Base-by-base conservation (phyloP, 2,113 vertebrate genomes). In the Laticauda laticaudata region DNA sequence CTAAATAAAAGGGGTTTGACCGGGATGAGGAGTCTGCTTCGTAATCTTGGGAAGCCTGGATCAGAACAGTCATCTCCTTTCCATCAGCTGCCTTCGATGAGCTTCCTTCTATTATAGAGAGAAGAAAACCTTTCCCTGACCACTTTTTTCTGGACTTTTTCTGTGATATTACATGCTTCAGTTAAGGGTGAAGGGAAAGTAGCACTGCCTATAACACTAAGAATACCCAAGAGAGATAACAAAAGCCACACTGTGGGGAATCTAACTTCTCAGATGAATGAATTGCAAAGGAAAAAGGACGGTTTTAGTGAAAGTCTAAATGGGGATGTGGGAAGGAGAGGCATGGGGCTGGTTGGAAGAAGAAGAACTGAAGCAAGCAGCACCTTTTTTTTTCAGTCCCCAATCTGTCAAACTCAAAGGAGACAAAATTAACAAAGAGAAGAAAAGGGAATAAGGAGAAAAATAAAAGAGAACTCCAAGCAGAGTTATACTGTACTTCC, bases 331-430 rank as follows among this genome's bases (percentile, higher is more conserved):
- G 29, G 12, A n/a, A n/a, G 61, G 61, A n/a, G 29, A 64, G 29
- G 3, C 1, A 53, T 10, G 4, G 61, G 10, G 29, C 14, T 15
- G 64, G 5, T 34, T 75, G 69, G n/a, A 7, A 75, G 29, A 75
- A 75, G 14, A 15, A 75, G 34, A 81, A 39, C 5, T 9, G 34
- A 39, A 18, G 69, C 34, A 39, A 39, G 18, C 6, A 39, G 6
- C 18, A 8, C 34, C 3, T 0, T 18, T 39, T 8, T 12, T 7
- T 2, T 1, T 3, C 24, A 9, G 3, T 3, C 69, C 15, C n/a
- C 69, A 34, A 34, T 20, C n/a, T 7, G n/a, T 75, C 69, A 39
- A 21, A 81, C 34, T 81, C 69, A 39, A 34, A 81, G 15, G 34
- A 34, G 64, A 75, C 64, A 34, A 15, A 34, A 34, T 34, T 18